Conservation (phyloP, 2,797 vertebrate genomes). For the Muscicapa comitata region DNA sequence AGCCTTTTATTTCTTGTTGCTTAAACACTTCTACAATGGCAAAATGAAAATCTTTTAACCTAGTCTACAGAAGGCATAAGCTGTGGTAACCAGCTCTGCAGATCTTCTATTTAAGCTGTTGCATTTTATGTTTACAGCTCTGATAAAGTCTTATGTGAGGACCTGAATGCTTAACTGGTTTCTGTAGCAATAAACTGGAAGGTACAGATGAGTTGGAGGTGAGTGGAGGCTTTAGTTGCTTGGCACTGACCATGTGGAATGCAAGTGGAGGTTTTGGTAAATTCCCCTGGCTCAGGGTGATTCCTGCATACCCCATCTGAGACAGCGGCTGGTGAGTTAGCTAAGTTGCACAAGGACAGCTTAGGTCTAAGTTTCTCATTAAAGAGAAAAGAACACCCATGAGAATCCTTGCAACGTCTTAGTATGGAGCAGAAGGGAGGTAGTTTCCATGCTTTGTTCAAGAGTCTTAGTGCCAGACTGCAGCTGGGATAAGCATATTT, state of each 20-base stretch:
- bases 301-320: not conserved
- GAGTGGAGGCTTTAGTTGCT: not conserved
- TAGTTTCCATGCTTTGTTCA: not conserved
- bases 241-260: not conserved
- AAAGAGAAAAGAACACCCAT: not conserved
- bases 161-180: not conserved
- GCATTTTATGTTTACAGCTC: not conserved
- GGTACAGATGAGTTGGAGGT: not conserved
- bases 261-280: not conserved
- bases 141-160: not conserved
- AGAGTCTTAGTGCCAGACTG: not conserved
- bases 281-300: not conserved
- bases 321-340: not conserved
- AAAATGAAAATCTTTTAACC: not conserved
- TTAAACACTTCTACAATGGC: not conserved
- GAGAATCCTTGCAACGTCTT: not conserved
- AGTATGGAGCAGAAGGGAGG: not conserved
- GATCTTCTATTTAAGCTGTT: not conserved
- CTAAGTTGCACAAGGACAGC: not conserved
- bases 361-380: not conserved
- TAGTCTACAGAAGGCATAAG: not conserved
- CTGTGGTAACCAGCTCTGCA: not conserved
- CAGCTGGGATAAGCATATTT: not conserved
- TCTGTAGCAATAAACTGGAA: not conserved
- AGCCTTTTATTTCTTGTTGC: not conserved